Evolutionary conservation across 2,113 vertebrate species (phyloP).

Genomic region (Pachypanchax playfairii): DNA sequence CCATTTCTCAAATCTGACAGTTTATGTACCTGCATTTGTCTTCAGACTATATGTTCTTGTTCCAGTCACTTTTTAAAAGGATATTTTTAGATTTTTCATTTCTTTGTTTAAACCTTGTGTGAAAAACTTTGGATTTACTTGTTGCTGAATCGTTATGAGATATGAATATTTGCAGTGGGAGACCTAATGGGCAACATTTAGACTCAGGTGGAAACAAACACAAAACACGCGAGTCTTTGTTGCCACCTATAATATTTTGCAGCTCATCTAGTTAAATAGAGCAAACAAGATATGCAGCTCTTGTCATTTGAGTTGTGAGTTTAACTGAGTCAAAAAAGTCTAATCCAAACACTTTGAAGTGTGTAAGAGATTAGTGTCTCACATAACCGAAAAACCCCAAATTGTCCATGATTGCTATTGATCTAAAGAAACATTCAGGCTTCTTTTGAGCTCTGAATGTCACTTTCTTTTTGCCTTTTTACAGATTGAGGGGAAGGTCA

Average conservation of each 20-base stretch:
- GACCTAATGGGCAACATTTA: too few relatives aligned
- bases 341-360: conserved; percentile 68
- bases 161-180: neutral
- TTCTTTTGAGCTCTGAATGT: conserved; percentile 53
- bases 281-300: conserved; percentile 45
- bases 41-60: neutral
- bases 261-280: conserved; percentile 14
- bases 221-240: conserved; percentile 40
- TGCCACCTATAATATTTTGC: conserved; percentile 30
- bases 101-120: too few relatives aligned
- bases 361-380: conserved; percentile 31
- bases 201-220: too few relatives aligned
- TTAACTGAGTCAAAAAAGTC: conserved; percentile 53
- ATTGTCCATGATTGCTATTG: conserved; percentile 43
- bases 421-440: conserved; percentile 43
- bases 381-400: conserved; percentile 35
- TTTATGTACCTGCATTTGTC: neutral
- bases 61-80: neutral
- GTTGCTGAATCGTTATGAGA: neutral
- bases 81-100: too few relatives aligned
- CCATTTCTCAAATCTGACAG: conserved; percentile 27
- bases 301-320: conserved; percentile 56
- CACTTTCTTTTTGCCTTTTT: conserved; percentile 29
- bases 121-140: too few relatives aligned
- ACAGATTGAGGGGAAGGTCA: conserved; percentile 28